Percentiles rank a stretch among this genome's conserved stretches.
Evolutionary conservation across 2,888 invertebrate species (phyloP).

Genomic region (Acanthococcus lagerstroemiae): DNA sequence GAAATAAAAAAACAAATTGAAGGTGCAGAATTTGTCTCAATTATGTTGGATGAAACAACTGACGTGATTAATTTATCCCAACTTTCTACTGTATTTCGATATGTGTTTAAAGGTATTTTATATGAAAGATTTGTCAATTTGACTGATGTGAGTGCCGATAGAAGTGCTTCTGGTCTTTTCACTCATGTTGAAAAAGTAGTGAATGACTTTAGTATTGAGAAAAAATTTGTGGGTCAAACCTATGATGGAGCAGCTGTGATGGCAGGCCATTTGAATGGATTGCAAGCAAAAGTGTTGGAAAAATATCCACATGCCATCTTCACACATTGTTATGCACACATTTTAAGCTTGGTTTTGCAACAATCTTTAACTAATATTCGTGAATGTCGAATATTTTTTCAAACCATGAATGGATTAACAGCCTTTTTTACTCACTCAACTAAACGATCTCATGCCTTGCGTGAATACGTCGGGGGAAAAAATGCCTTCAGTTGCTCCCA

Average conservation of each 20-base stretch:
- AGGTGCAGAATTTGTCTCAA: slow-evolving; percentile 36
- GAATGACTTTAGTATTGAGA: slow-evolving; percentile 34
- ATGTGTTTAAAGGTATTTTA: slow-evolving; percentile 35
- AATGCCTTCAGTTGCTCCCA: background rate
- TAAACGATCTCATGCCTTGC: slow-evolving; percentile 34
- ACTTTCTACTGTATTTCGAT: slow-evolving; percentile 38
- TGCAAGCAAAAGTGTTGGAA: slow-evolving; percentile 38
- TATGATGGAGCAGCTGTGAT: slow-evolving; percentile 39
- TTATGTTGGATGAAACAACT: slow-evolving; percentile 36
- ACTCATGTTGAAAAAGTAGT: slow-evolving; percentile 35
- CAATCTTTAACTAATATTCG: slow-evolving; percentile 36
- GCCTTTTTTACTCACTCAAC: slow-evolving; percentile 38
- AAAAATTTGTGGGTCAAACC: slow-evolving; percentile 39
- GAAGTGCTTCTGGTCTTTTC: slow-evolving; percentile 36
- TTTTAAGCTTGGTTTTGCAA: slow-evolving; percentile 36
- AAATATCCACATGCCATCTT: slow-evolving; percentile 36
- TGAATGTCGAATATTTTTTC: slow-evolving; percentile 39
- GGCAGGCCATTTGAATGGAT: slow-evolving; percentile 37
- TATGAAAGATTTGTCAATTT: slow-evolving; percentile 39
- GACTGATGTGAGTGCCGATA: slow-evolving; percentile 38
- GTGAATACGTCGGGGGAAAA: slow-evolving; percentile 1
- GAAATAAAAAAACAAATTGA: slow-evolving; percentile 35
- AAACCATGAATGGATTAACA: slow-evolving; percentile 36
- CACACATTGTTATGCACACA: slow-evolving; percentile 37
- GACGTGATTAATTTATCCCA: slow-evolving; percentile 36